Evolutionary conservation across 2,113 vertebrate genomes (phyloP).

Genomic region (Pardalotus punctatus): DNA sequence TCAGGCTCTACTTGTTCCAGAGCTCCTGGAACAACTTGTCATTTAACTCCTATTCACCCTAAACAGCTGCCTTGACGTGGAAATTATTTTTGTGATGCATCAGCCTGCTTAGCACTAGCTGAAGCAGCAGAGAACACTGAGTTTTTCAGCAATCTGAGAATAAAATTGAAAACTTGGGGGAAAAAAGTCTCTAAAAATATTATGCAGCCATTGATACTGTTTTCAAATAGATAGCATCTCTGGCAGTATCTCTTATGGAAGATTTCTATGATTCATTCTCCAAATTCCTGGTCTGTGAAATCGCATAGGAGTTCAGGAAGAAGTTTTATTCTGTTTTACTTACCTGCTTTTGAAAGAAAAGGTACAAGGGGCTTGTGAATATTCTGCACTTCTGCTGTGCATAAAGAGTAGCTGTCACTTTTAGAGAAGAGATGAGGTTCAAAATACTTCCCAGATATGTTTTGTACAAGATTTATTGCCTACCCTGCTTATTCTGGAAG

Average conservation of each 20-base stretch:
- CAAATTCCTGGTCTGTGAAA: background rate
- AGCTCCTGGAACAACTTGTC: constrained; percentile 27
- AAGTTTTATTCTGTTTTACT: background rate
- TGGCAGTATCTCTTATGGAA: background rate
- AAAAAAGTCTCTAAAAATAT: background rate
- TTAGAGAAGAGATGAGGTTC: background rate
- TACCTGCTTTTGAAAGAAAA: background rate
- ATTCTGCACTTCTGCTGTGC: background rate
- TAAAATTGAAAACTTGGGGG: background rate
- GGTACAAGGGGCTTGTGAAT: background rate
- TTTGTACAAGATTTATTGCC: background rate
- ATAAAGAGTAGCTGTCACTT: background rate
- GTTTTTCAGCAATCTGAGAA: background rate
- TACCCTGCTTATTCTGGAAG: background rate
- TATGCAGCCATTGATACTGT: background rate
- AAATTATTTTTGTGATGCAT: background rate
- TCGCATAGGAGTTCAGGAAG: background rate
- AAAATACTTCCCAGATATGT: background rate
- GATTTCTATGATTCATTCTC: background rate
- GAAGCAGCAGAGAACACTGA: constrained; percentile 1
- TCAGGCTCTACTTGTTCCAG: constrained; percentile 43
- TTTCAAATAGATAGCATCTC: background rate
- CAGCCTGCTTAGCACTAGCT: background rate
- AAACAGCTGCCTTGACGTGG: constrained; percentile 37
- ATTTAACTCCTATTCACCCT: constrained; percentile 49